Evolutionary conservation across 1,140 invertebrate species (phyloP).

Genomic region (Colletes latitarsis): DNA sequence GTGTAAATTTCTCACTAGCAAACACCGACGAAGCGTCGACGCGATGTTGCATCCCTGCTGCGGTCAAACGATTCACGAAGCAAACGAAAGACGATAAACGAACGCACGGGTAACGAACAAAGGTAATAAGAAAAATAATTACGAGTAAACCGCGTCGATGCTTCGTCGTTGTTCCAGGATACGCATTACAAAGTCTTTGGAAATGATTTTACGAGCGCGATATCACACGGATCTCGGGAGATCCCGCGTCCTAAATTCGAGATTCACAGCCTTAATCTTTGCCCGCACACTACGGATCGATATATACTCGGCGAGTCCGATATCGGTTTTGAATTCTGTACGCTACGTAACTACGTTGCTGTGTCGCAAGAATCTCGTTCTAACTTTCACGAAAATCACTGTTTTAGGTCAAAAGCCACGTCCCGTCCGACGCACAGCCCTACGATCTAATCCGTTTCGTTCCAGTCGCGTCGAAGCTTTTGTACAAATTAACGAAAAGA

Average conservation of each 20-base stretch:
- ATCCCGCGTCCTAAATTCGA: conserved; percentile 54
- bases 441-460: conserved; percentile 3
- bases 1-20: conserved; percentile 3
- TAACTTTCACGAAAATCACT: conserved; percentile 58
- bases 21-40: conserved; percentile 9
- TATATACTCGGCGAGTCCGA: conserved; percentile 7
- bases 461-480: not conserved
- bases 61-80: not conserved
- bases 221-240: conserved; percentile 51
- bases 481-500: conserved; percentile 19
- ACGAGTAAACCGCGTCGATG: not conserved
- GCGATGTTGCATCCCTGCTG: not conserved
- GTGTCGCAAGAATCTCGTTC: conserved; percentile 52
- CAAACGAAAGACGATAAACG: not conserved
- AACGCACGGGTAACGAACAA: not conserved
- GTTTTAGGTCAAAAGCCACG: conserved; percentile 17
- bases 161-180: conserved; percentile 36
- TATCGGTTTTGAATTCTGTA: conserved; percentile 24
- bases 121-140: not conserved
- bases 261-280: conserved; percentile 61
- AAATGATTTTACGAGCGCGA: conserved; percentile 56
- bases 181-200: conserved; percentile 55
- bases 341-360: conserved; percentile 9
- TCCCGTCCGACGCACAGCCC: not conserved
- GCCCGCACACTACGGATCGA: conserved; percentile 35